These are phyloP conservation scores for Leptura quadrifasciata DNA, from an alignment of 2,888 invertebrate species.

Conservation along the genomic window DNA sequence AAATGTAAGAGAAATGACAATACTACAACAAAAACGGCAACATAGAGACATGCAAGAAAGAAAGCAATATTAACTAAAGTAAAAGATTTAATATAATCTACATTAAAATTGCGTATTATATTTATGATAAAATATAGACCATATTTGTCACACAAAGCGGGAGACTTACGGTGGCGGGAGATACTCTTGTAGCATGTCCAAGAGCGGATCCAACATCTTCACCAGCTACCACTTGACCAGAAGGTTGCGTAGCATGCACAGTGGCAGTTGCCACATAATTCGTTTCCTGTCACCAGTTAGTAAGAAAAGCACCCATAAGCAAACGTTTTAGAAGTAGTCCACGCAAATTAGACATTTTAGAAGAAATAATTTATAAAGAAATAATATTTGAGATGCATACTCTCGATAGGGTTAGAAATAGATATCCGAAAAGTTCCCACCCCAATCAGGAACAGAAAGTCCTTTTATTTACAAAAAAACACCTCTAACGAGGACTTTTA, in stretches of 20 bases:
- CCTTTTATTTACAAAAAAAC: no score
- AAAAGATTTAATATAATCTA: background rate
- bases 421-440: no score
- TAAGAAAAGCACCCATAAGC: slow-evolving; percentile 55
- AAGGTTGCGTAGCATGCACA: slow-evolving; percentile 71
- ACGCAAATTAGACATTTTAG: no score
- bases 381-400: no score
- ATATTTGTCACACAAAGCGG: slow-evolving; percentile 20
- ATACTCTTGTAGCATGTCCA: slow-evolving; percentile 88
- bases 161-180: slow-evolving; percentile 91
- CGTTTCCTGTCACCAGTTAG: slow-evolving; percentile 70
- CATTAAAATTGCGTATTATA: background rate
- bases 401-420: no score
- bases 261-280: slow-evolving; percentile 77
- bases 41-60: background rate
- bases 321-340: slow-evolving; percentile 4
- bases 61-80: background rate
- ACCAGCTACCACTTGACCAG: slow-evolving; percentile 69
- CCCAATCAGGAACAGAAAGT: no score
- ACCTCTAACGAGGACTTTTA: no score
- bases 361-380: no score
- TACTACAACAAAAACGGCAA: background rate
- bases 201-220: slow-evolving; percentile 77
- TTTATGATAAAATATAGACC: background rate
- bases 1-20: background rate